Evolutionary conservation across 2,888 invertebrate genomes (phyloP).

Genomic region (Chrysina gloriosa): DNA sequence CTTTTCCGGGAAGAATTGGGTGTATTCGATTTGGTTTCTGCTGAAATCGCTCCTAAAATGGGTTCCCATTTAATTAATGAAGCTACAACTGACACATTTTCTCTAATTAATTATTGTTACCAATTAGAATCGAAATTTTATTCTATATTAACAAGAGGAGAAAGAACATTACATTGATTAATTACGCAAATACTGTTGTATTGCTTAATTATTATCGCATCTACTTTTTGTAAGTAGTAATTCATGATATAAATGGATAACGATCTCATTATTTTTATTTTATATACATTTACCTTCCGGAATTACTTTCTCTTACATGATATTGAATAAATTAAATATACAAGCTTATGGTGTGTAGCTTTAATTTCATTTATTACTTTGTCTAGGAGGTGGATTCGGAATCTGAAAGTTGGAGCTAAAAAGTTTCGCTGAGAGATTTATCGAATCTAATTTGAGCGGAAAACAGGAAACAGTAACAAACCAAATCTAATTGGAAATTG

Average conservation of each 20-base stretch:
- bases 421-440: background rate
- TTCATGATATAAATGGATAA: background rate
- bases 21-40: slow-evolving; percentile 76
- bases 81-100: too few species aligned
- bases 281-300: background rate
- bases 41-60: slow-evolving; percentile 73
- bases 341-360: background rate
- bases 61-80: too few species aligned
- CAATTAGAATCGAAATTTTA: too few species aligned
- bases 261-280: slow-evolving; percentile 5
- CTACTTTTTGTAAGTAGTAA: too few species aligned
- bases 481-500: too few species aligned
- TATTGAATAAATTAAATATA: background rate
- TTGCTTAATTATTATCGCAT: too few species aligned
- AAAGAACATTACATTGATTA: too few species aligned
- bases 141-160: too few species aligned
- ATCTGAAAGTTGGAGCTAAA: background rate
- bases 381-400: background rate
- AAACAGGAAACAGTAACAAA: too few species aligned
- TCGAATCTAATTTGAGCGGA: too few species aligned
- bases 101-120: too few species aligned
- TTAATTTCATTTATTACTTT: slow-evolving; percentile 1
- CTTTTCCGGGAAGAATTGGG: slow-evolving; percentile 87
- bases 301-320: background rate
- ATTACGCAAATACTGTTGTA: too few species aligned